These are phyloP conservation scores for Lucilia sericata DNA, from an alignment of 1,140 invertebrate species.

Conservation along the genomic window DNA sequence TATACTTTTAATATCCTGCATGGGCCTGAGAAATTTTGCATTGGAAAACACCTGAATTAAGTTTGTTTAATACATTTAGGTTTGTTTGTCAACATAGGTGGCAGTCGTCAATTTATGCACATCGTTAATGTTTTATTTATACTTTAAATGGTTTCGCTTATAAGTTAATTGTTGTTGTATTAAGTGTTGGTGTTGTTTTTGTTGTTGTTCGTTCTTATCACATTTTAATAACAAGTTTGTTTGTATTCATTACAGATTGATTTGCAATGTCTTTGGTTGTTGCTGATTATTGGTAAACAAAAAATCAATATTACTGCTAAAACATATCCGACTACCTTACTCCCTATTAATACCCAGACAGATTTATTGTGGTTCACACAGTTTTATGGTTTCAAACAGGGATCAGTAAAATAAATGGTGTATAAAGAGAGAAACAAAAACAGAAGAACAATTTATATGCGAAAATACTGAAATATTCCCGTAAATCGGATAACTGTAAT, in stretches of 20 bases:
- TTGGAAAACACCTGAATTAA: conserved; percentile 4
- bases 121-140: background rate
- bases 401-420: no score
- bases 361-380: no score
- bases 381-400: no score
- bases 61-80: no score
- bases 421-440: no score
- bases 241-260: conserved; percentile 26
- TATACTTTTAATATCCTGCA: conserved; percentile 14
- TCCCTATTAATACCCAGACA: no score
- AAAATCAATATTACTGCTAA: no score
- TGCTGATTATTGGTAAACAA: no score
- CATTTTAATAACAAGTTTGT: conserved; percentile 17
- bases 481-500: no score
- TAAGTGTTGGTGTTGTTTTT: background rate
- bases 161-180: conserved; percentile 15
- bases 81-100: background rate
- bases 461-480: no score
- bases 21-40: conserved; percentile 12
- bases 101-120: background rate
- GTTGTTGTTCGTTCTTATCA: background rate
- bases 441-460: no score
- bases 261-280: conserved; percentile 18
- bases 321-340: no score
- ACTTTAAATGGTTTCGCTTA: conserved; percentile 5